Conservation (phyloP, 2,888 invertebrate genomes). For the Iselma pallidipennis region DNA sequence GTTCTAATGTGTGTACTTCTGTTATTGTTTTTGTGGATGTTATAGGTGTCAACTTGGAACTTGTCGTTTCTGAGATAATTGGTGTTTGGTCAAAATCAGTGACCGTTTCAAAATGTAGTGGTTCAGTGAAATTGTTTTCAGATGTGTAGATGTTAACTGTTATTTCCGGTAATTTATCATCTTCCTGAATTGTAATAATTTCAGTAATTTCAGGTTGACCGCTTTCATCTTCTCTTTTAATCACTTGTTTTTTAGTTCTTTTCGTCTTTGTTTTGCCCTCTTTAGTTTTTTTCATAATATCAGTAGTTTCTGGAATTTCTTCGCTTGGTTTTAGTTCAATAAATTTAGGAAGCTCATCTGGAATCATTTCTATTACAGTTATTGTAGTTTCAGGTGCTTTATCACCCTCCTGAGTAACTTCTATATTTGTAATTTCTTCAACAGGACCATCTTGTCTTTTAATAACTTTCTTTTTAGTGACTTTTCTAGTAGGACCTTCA, state of each 20-base stretch:
- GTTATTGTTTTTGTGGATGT: slow-evolving; percentile 43
- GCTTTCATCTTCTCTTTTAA: slow-evolving; percentile 46
- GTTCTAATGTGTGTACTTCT: slow-evolving; percentile 46
- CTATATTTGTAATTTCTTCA: slow-evolving; percentile 25
- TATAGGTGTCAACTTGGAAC: slow-evolving; percentile 38
- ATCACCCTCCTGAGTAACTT: slow-evolving; percentile 21
- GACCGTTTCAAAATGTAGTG: slow-evolving; percentile 23
- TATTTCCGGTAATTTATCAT: slow-evolving; percentile 26
- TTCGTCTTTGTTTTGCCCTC: slow-evolving; percentile 33
- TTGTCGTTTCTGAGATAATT: slow-evolving; percentile 28
- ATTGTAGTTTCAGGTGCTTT: slow-evolving; percentile 35
- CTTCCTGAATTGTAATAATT: slow-evolving; percentile 31
- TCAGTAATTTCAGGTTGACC: slow-evolving; percentile 37
- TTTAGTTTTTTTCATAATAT: slow-evolving; percentile 26
- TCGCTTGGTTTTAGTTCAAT: slow-evolving; percentile 26
- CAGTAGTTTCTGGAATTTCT: slow-evolving; percentile 29
- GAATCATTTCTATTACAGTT: slow-evolving; percentile 29
- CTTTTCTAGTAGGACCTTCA: slow-evolving; percentile 28
- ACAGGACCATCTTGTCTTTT: slow-evolving; percentile 42
- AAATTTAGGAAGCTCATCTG: slow-evolving; percentile 25
- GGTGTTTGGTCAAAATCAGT: slow-evolving; percentile 27
- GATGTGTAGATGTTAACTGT: slow-evolving; percentile 26
- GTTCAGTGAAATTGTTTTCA: slow-evolving; percentile 22
- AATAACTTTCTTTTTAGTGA: slow-evolving; percentile 40
- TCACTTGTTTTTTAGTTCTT: slow-evolving; percentile 51